Evolutionary conservation across 2,888 invertebrate genomes (phyloP).

Genomic region (Drosophila fulvimacula): DNA sequence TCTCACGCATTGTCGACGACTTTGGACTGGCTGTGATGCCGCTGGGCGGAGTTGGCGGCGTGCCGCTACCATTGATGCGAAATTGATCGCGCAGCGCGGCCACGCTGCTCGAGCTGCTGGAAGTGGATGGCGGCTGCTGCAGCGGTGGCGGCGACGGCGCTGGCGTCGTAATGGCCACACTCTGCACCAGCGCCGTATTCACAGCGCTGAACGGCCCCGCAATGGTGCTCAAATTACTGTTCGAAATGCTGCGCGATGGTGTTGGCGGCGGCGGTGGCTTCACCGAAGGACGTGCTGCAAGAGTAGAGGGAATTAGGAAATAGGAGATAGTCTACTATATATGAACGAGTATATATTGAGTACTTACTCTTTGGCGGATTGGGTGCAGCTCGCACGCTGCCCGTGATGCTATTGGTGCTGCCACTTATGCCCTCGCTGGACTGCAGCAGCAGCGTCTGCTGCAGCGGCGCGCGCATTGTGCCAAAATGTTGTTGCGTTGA

Average conservation of each 20-base stretch:
- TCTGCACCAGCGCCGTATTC: conserved; percentile 75
- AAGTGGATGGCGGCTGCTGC: conserved; percentile 73
- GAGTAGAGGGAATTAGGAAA: conserved; percentile 5
- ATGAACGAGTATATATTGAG: not conserved
- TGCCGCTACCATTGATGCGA: conserved; percentile 72
- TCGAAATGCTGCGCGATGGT: conserved; percentile 84
- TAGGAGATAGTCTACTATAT: too few species aligned
- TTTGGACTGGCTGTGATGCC: conserved; percentile 67
- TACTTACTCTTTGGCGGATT: conserved; percentile 83
- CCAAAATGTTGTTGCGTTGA: conserved; percentile 84
- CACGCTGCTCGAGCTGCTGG: conserved; percentile 81
- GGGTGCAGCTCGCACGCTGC: conserved; percentile 82
- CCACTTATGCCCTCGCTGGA: conserved; percentile 77
- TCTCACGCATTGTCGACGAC: conserved; percentile 62
- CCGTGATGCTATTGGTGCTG: conserved; percentile 59
- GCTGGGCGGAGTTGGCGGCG: conserved; percentile 64
- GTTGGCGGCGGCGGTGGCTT: conserved; percentile 85
- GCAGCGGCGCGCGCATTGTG: conserved; percentile 83
- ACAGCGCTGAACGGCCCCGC: conserved; percentile 73
- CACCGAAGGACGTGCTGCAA: conserved; percentile 83
- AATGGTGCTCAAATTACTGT: conserved; percentile 83
- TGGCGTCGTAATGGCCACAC: conserved; percentile 55
- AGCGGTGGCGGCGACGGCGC: conserved; percentile 63
- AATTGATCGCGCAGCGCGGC: conserved; percentile 84
- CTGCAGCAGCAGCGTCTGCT: conserved; percentile 63